A percentile compares a stretch with the other conserved stretches of the same genome.
phyloP scores from a whole-genome alignment of 2,113 vertebrate genomes.

The Megalops atlanticus region DNA sequence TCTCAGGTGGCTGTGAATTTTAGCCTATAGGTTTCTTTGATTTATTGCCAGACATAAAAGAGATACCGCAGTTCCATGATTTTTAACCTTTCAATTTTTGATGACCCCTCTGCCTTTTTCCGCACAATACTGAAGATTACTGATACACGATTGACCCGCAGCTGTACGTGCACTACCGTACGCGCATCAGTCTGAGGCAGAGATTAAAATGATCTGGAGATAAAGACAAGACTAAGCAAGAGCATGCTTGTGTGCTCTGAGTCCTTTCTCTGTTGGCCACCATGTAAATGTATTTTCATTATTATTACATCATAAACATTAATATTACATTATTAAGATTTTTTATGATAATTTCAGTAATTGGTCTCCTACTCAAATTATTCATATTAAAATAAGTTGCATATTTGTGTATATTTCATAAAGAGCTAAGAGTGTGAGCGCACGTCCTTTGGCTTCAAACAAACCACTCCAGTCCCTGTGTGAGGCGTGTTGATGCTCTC shows the following conservation, averaged over 20 bases:
- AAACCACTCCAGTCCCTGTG: neutral
- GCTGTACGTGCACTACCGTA: neutral
- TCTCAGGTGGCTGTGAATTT: constrained; percentile 18
- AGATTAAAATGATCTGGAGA: neutral
- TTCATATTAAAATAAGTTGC: too few relatives aligned
- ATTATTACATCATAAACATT: too few relatives aligned
- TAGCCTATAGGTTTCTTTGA: constrained; percentile 34
- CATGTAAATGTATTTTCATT: too few relatives aligned
- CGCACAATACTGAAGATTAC: neutral
- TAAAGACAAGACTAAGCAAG: neutral
- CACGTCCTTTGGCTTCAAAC: neutral
- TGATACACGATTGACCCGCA: neutral
- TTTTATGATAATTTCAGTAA: too few relatives aligned
- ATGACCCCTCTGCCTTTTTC: constrained; percentile 6
- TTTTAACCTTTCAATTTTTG: constrained; percentile 30
- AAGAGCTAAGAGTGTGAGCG: neutral
- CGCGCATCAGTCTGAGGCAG: neutral
- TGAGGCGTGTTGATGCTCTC: neutral
- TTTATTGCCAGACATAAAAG: constrained; percentile 20
- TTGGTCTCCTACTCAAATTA: too few relatives aligned
- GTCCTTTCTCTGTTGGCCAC: too few relatives aligned
- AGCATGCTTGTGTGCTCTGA: too few relatives aligned
- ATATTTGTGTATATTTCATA: neutral
- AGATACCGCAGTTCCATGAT: constrained; percentile 1
- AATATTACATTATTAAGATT: too few relatives aligned